Conservation (phyloP, 2,797 vertebrate species). For the Micropoecilia bifurca region DNA sequence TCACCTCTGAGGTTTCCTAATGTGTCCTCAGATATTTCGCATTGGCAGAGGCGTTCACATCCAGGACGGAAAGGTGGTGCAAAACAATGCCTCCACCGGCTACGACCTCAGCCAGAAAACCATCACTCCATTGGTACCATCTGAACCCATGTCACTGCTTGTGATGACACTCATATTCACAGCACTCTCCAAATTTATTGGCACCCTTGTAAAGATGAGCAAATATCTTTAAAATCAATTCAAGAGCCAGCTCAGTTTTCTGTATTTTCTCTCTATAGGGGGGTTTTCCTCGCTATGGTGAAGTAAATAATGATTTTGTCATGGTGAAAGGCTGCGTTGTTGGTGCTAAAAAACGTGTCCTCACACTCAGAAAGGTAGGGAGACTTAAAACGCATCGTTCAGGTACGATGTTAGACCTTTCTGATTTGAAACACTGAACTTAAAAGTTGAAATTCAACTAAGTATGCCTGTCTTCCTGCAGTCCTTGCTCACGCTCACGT, state of each 20-base stretch:
- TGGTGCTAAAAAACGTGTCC: conserved; percentile 89
- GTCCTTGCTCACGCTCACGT: conserved; percentile 89
- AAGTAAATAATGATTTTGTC: conserved; percentile 92
- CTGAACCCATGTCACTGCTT: neutral
- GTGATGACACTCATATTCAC: neutral
- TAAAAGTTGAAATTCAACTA: conserved; percentile 10
- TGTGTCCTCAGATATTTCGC: conserved; percentile 86
- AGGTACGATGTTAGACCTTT: neutral
- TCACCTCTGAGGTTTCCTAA: neutral
- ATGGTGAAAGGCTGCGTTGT: conserved; percentile 94
- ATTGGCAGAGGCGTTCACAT: conserved; percentile 86
- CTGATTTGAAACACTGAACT: neutral
- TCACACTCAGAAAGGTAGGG: conserved; percentile 93
- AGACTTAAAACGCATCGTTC: neutral
- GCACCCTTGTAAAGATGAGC: neutral
- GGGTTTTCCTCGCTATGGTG: conserved; percentile 91
- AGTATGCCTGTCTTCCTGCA: conserved; percentile 47
- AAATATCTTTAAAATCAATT: neutral
- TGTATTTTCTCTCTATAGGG: conserved; percentile 77
- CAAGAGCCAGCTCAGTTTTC: neutral
- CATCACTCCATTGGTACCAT: conserved; percentile 89
- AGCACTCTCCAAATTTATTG: neutral
- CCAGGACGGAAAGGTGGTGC: conserved; percentile 90
- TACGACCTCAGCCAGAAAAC: conserved; percentile 90
- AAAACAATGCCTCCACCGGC: conserved; percentile 88